Conservation (phyloP, 2,797 vertebrate genomes). For the Tauraco hartlaubi region DNA sequence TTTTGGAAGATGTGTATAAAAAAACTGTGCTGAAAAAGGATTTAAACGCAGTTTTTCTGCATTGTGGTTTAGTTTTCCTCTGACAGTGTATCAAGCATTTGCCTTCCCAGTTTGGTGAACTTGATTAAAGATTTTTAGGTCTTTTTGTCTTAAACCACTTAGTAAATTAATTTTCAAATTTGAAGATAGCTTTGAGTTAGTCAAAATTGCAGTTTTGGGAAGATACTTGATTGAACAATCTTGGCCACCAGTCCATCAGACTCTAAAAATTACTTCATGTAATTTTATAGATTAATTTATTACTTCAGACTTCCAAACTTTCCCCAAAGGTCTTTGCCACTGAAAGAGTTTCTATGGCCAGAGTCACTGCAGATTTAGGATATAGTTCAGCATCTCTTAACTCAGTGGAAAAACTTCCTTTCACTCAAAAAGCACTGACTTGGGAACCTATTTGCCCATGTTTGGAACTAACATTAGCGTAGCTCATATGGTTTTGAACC, state of each 20-base stretch:
- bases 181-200: neutral
- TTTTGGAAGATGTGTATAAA: neutral
- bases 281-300: neutral
- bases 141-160: neutral
- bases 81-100: neutral
- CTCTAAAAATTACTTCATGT: neutral
- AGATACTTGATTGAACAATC: neutral
- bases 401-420: neutral
- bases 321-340: neutral
- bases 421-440: neutral
- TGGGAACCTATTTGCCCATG: neutral
- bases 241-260: neutral
- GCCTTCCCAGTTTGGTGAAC: neutral
- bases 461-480: neutral
- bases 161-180: neutral
- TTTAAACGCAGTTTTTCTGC: neutral
- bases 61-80: neutral
- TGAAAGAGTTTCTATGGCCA: neutral
- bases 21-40: neutral
- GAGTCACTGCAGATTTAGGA: neutral
- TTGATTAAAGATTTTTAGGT: neutral
- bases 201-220: neutral
- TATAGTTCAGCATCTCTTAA: neutral
- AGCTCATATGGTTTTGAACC: neutral
- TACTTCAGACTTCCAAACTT: neutral